phyloP scores from a whole-genome alignment of 2,797 vertebrate genomes.

The Eupleurogrammus muticus region DNA sequence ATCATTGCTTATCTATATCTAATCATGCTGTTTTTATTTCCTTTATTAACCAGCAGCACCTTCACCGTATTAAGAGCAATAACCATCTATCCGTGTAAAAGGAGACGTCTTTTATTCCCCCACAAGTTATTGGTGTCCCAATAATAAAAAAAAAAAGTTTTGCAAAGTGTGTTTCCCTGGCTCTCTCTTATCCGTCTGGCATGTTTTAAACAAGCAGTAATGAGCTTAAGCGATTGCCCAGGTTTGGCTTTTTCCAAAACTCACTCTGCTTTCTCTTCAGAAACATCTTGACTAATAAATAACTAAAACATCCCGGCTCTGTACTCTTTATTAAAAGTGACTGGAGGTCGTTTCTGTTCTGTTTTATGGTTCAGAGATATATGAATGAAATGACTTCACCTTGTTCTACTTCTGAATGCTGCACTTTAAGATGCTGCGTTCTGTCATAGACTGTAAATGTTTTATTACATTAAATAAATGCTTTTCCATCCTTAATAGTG shows the following conservation, averaged over 20 bases:
- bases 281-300: not conserved
- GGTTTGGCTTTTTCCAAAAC: constrained; percentile 26
- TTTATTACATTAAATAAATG: no score
- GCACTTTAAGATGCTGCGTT: constrained; percentile 34
- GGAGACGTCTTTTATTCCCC: constrained; percentile 43
- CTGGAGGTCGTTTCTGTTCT: no score
- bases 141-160: constrained; percentile 18
- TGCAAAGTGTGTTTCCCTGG: constrained; percentile 3
- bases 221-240: constrained; percentile 37
- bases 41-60: constrained; percentile 14
- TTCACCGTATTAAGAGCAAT: constrained; percentile 55
- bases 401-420: constrained; percentile 17
- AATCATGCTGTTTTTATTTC: constrained; percentile 32
- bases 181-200: constrained; percentile 20
- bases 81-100: constrained; percentile 35
- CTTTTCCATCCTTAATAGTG: no score
- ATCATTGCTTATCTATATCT: constrained; percentile 18
- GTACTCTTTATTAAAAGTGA: no score
- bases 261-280: not conserved
- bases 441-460: no score
- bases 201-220: constrained; percentile 48
- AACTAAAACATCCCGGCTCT: no score
- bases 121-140: constrained; percentile 52
- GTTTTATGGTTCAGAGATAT: no score
- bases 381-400: not conserved